phyloP scores from a whole-genome alignment of 2,797 vertebrate genomes.

The Periophthalmus magnuspinnatus region DNA sequence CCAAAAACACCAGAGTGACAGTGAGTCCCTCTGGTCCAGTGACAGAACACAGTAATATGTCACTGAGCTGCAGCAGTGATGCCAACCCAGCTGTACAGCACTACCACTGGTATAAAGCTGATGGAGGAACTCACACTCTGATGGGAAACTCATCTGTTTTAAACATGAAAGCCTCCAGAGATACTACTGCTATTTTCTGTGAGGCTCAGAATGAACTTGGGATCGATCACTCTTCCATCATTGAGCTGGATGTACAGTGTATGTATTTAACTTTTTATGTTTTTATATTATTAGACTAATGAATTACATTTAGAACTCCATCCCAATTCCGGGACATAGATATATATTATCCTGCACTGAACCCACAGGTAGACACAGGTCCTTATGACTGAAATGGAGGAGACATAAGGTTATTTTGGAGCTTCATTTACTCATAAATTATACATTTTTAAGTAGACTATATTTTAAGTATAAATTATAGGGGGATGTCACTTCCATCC shows the following conservation, averaged over 20 bases:
- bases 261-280: neutral
- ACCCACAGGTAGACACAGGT: too few relatives aligned
- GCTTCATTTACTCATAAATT: too few relatives aligned
- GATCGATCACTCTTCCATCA: neutral
- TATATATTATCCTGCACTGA: too few relatives aligned
- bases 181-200: neutral
- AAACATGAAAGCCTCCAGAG: neutral
- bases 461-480: too few relatives aligned
- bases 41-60: neutral
- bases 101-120: conserved; percentile 2
- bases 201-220: neutral
- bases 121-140: neutral
- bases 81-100: conserved; percentile 2
- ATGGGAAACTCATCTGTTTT: neutral
- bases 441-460: too few relatives aligned
- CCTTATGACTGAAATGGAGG: too few relatives aligned
- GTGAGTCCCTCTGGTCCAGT: neutral
- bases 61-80: neutral
- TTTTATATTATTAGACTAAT: too few relatives aligned
- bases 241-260: neutral
- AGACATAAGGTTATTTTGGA: too few relatives aligned
- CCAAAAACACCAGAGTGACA: neutral
- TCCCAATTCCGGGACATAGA: too few relatives aligned
- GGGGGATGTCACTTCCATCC: too few relatives aligned
- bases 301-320: too few relatives aligned